Base-by-base conservation (phyloP, 2,888 invertebrate species). In the Pecten maximus region DNA sequence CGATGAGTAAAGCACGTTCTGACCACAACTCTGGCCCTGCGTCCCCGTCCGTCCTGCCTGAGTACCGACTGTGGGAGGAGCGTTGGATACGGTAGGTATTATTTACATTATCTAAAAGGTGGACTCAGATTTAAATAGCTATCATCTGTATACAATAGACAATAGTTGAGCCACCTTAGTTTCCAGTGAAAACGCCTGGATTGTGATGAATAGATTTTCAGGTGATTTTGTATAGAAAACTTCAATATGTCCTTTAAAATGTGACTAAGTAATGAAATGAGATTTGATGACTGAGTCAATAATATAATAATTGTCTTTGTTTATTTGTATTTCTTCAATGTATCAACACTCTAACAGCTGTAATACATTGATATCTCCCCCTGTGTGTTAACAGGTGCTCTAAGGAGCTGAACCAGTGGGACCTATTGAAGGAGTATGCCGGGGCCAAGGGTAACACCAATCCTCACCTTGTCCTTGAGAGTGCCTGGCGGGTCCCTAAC, bases 331-430 rank as follows among this genome's bases (percentile, higher is more conserved):
- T n/a, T n/a, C n/a, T n/a, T n/a, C n/a, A n/a, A n/a, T n/a, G n/a
- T n/a, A n/a, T n/a, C n/a, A n/a, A n/a, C n/a, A n/a, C n/a, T n/a
- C n/a, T n/a, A n/a, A n/a, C n/a, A n/a, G n/a, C n/a, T n/a, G n/a
- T n/a, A n/a, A n/a, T n/a, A n/a, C n/a, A n/a, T n/a, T n/a, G n/a
- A n/a, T 54, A 23, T n/a, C 54, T 54, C 54, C n/a, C 54, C n/a
- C 23, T 48, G n/a, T 35, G 23, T 50, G 0, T 87, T 0, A 91
- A 12, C 93, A 97, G 97, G 90, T 99, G 99, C 96, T 98, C 98
- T 0, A 99, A 99, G 96, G 99, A 99, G 96, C 97, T 99, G 89
- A 99, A 99, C 97, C 99, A 99, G 96, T 99, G 99, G 99, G 99
- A 99, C 95, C 97, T 98, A 60, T 96, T 99, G n/a, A 97, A 98